Percentiles rank a stretch among this genome's conserved stretches.
phyloP scores from a whole-genome alignment of 2,113 vertebrate species.

The Carlito syrichta region DNA sequence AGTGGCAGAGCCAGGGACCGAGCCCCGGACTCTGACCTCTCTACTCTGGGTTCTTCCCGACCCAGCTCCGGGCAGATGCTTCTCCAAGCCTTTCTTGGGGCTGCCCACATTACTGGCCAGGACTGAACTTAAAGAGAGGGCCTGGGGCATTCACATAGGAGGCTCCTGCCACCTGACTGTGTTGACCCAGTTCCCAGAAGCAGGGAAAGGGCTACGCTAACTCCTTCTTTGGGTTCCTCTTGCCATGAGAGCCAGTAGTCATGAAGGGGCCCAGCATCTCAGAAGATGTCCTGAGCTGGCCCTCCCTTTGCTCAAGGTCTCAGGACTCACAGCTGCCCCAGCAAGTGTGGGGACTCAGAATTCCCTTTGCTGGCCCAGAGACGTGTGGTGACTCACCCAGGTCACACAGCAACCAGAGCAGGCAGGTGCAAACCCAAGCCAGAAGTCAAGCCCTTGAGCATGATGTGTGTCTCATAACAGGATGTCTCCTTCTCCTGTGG shows the following conservation, averaged over 20 bases:
- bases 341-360: accelerated
- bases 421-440: not conserved
- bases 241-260: not conserved
- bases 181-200: not conserved
- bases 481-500: not conserved
- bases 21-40: not conserved
- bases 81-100: not conserved
- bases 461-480: accelerated
- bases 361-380: not conserved
- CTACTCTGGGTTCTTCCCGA: not conserved
- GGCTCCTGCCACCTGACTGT: not conserved
- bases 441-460: not conserved
- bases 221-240: not conserved
- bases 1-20: not conserved
- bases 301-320: accelerated
- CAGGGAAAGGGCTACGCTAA: not conserved
- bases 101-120: not conserved
- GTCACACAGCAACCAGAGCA: not conserved
- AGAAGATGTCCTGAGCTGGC: not conserved
- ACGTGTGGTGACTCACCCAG: not conserved
- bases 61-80: not conserved
- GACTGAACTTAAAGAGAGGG: not conserved
- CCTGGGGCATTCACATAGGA: not conserved
- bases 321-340: not conserved
- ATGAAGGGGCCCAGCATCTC: not conserved